These are phyloP conservation scores for Pyrocoelia pectoralis DNA, from an alignment of 2,888 invertebrate species.

Conservation along the genomic window DNA sequence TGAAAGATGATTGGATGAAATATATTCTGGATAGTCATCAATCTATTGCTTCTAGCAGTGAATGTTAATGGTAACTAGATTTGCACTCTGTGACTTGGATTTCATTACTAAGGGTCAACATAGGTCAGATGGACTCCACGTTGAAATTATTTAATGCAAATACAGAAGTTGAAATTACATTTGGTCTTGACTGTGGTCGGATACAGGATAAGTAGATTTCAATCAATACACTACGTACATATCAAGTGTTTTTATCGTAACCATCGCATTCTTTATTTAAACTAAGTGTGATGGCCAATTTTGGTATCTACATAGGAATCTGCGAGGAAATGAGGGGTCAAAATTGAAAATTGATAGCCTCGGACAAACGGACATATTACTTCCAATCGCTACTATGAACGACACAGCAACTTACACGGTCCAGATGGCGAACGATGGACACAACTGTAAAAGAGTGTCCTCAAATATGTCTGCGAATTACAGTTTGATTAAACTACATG, in stretches of 20 bases:
- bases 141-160: slow-evolving; percentile 33
- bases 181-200: neutral
- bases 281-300: neutral
- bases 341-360: too few species aligned
- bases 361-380: too few species aligned
- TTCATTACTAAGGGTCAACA: slow-evolving; percentile 35
- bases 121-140: slow-evolving; percentile 36
- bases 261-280: neutral
- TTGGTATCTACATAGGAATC: too few species aligned
- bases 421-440: too few species aligned
- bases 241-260: too few species aligned
- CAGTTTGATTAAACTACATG: too few species aligned
- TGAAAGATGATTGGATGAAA: slow-evolving; percentile 27
- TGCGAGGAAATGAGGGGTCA: too few species aligned
- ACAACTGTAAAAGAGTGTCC: too few species aligned
- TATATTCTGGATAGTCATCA: slow-evolving; percentile 32
- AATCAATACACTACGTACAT: neutral
- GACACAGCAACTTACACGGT: too few species aligned
- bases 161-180: slow-evolving; percentile 12
- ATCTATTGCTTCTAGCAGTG: slow-evolving; percentile 30
- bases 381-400: too few species aligned
- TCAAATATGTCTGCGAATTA: too few species aligned
- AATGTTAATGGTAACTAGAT: slow-evolving; percentile 37
- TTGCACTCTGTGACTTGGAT: slow-evolving; percentile 36
- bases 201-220: slow-evolving; percentile 2